Base-by-base conservation (phyloP, 2,113 vertebrate species). In the Equus przewalskii region DNA sequence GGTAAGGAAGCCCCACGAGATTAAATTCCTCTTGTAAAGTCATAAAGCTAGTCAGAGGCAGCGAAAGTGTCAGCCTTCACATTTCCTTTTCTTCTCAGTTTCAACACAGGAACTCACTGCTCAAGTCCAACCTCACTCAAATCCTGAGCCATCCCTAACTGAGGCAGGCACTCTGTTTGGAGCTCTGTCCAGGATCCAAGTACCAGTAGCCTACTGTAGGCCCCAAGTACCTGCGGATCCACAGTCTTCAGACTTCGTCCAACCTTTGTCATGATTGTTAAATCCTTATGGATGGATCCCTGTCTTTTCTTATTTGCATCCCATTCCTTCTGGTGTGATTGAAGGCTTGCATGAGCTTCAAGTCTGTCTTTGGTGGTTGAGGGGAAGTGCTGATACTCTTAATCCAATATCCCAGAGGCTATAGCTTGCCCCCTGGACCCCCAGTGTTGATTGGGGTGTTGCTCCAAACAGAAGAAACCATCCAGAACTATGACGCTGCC, bases 21-120 rank as follows among this genome's bases (percentile, higher is more conserved):
- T 89, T 85, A 51, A 28, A 83, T 92, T 89, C 82, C 54, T 83
- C 13, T 95, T 91, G 41, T 5, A 28, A 75, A 87, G 11, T 82
- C 76, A 49, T 87, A 44, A 49, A 93, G 21, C 64, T 81, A 72
- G 24, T 94, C 19, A 88, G 51, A 92, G 26, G 54, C 58, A 93
- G 44, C 14, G 56, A 83, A 1, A 46, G 21, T 28, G 22, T 87
- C 22, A 49, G 15, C 11, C 21, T 22, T 26, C n/a, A 14, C 18
- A 46, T 88, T 72, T 90, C 51, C 8, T 46, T 11, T 1, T 72
- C 65, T 95, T 91, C 58, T 80, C 9, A 79, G 12, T 89, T 89
- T 86, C 49, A 76, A 46, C 7, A 67, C 6, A 95, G 24, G 9
- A 76, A 65, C 58, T 84, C 24, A 76, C 18, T 75, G 33, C 13